Base-by-base conservation (phyloP, 64 coral and sea anemone genomes). In the Pocillopora verrucosa region DNA sequence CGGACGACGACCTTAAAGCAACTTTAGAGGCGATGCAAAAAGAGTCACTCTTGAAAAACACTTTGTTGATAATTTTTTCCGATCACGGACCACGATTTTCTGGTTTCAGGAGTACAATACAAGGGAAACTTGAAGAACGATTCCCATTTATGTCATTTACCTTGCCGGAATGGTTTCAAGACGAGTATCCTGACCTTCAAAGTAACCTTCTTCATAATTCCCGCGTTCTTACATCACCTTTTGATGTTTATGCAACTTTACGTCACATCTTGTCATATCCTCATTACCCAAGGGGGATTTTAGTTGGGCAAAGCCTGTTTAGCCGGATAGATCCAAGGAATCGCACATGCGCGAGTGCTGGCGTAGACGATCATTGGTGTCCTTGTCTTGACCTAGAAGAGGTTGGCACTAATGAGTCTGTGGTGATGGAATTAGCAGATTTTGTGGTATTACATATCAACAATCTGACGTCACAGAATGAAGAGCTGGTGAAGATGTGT, bases 121-220 rank as follows among this genome's bases (percentile, higher is more conserved):
- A 94, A 72, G 92, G 92, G 0, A 94, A 94, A 85, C 81, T 94
- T 4, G 92, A 94, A 68, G 92, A 94, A 45, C 70, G 92, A 5
- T 58, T 94, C 17, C 92, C 92, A 16, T 82, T 77, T n/a, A 85
- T 94, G 79, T 89, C 92, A 16, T 86, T 94, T 20, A 90, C 88
- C n/a, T 77, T 89, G 37, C 92, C 88, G 1, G 73, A 38, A 56
- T 94, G 88, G 88, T 90, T 94, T 90, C 73, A 59, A 17, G 41
- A 20, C 4, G 86, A 80, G 57, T 80, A 90, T 67, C 82, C 92
- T 36, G 34, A 90, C 16, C 61, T 90, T 5, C 86, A 88, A 58
- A 16, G 79, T 5, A 90, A 85, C 58, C 34, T 94, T 0, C 68
- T 73, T 6, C 68, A 74, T 16, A 94, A 94, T 87, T 37, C 88